Base-by-base conservation (phyloP, 2,888 invertebrate species). In the Gymnocheta viridis region DNA sequence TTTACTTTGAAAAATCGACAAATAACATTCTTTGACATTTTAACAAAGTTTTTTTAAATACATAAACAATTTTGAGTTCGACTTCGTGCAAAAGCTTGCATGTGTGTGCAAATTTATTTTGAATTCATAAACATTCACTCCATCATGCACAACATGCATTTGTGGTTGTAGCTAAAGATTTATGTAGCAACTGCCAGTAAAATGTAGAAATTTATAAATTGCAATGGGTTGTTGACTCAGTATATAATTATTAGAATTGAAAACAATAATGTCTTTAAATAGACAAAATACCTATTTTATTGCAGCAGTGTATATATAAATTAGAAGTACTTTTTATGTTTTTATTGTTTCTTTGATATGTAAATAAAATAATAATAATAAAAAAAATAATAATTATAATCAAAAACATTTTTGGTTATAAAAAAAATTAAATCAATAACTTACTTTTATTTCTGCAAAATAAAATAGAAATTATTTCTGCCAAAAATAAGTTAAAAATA, bases 181-280 rank as follows among this genome's bases (percentile, higher is more conserved):
- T 79, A 74, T 79, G 69, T 70, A 58, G 38, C 35, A 73, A 82
- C 60, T 82, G 82, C 69, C 62, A 79, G 62, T 38, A 38, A 74
- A 78, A 69, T 74, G 47, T 74, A 64, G 47, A 82, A n/a, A 79
- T 70, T 64, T 82, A 69, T 66, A 73, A 73, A 66, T 80, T 54
- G 5, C 51, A 41, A 44, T 62, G 60, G n/a, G 29, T 70, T 78
- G 60, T 51, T 69, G 38, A 41, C 69, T 60, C 41, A 44, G 29
- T 62, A 22, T 51, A 60, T 69, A n/a, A n/a, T n/a, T 27, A 38
- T 69, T 69, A 49, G 49, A 29, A 19, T 22, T 41, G 27, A 49
- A 49, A 60, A 67, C 49, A 69, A 49, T 49, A 10, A 7, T 67
- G 44, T 56, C 12, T 35, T 35, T 17, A 38, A 51, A 73, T 38